phyloP scores from a whole-genome alignment of 2,113 vertebrate genomes.

The Suricata suricatta region DNA sequence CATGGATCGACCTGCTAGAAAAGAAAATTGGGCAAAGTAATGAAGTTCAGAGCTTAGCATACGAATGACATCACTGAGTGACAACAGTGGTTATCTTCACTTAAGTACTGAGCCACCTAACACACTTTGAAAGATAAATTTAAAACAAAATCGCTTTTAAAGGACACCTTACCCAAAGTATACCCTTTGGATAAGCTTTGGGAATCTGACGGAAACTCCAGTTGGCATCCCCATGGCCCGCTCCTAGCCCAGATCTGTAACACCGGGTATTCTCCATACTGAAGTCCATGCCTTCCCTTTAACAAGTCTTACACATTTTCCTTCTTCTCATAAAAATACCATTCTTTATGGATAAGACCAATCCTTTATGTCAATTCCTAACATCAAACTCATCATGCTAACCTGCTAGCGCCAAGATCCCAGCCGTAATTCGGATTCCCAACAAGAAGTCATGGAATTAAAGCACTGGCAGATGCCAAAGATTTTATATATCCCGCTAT shows the following conservation, averaged over 20 bases:
- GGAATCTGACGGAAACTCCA: background rate
- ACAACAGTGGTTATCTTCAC: background rate
- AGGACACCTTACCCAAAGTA: conserved; percentile 15
- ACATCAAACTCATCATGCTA: background rate
- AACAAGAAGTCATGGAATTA: background rate
- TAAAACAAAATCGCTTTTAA: background rate
- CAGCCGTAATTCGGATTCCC: conserved; percentile 21
- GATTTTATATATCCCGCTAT: background rate
- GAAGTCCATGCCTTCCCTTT: background rate
- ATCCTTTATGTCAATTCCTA: background rate
- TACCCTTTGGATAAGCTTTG: background rate
- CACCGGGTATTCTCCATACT: background rate
- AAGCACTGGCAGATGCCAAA: background rate
- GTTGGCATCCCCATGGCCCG: background rate
- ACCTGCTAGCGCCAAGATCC: background rate
- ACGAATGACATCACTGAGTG: background rate
- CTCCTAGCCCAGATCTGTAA: background rate
- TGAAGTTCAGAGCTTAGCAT: background rate
- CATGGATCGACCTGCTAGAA: background rate
- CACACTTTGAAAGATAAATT: background rate
- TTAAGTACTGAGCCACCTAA: background rate
- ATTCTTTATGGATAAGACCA: background rate
- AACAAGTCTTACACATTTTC: background rate
- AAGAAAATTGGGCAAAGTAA: background rate
- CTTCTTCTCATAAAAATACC: conserved; percentile 31